Base-by-base conservation (phyloP, 2,888 invertebrate species). In the Malachius bipustulatus region DNA sequence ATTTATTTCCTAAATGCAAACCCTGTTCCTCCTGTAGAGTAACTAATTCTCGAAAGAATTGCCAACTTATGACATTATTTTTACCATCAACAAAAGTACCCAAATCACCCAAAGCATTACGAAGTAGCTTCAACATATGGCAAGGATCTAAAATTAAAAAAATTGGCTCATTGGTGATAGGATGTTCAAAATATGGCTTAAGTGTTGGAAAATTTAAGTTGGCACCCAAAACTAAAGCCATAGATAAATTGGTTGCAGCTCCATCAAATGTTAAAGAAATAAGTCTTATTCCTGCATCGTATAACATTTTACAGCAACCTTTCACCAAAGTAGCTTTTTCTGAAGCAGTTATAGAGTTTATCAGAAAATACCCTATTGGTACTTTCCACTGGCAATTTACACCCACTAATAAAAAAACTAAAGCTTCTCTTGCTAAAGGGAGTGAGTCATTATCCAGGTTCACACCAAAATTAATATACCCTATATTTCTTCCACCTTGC, bases 291-390 rank as follows among this genome's bases (percentile, higher is more conserved):
- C 30, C 31, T 12, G 15, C 28, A 11, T 40, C 37, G 32, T 30
- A 9, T 11, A 10, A 11, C 2, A 12, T 10, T 16, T 36, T 19
- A n/a, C 15, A 14, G 2, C 16, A 24, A n/a, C 29, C 13, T 8
- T 11, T 12, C n/a, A 35, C 4, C 16, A 37, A 14, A 8, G 11
- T 11, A 2, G n/a, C 45, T 36, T 48, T 48, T 35, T 41, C 44
- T 39, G 48, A 38, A 2, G 44, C 47, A 11, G 16, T 38, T 3
- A 55, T 32, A 10, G 49, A 45, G 9, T 43, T 27, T 16, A 46
- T 42, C 14, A 56, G 44, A 44, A 55, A 58, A 36, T 56, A 56
- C 1, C 50, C 55, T 8, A 57, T 41, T 13, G 53, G 56, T 12
- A 57, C 30, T 46, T 56, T 55, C 50, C 50, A 54, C 8, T 39